phyloP scores from a whole-genome alignment of 2,113 vertebrate species.

The Merops nubicus region DNA sequence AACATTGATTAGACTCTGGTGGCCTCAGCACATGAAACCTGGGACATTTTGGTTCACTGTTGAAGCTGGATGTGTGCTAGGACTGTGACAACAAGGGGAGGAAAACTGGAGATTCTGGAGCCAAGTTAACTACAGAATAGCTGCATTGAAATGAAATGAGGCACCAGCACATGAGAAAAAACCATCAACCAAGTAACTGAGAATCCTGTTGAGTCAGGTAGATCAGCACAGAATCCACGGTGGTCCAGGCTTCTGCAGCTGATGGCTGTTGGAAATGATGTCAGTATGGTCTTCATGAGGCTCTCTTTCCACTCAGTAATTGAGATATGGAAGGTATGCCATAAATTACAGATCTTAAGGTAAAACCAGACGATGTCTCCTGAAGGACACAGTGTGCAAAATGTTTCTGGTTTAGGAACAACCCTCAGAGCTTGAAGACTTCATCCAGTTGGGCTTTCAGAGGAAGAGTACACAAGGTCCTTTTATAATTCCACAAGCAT shows the following conservation, averaged over 20 bases:
- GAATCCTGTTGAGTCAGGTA: neutral
- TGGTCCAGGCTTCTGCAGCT: neutral
- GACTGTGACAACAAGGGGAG: neutral
- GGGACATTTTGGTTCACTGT: rapidly evolving
- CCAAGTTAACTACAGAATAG: neutral
- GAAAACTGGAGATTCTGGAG: neutral
- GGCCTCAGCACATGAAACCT: neutral
- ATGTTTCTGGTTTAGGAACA: neutral
- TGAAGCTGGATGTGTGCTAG: neutral
- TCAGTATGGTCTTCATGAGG: neutral
- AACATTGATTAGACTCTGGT: neutral
- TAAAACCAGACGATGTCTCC: neutral
- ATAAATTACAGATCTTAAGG: neutral
- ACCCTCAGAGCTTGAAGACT: neutral
- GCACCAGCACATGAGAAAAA: neutral
- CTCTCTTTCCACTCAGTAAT: neutral
- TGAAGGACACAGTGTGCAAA: neutral
- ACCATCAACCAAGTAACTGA: neutral
- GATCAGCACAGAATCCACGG: neutral
- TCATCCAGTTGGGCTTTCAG: neutral
- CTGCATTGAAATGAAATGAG: neutral
- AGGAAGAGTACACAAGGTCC: neutral
- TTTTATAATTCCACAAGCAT: neutral
- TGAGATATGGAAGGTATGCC: neutral
- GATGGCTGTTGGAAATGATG: neutral